Conservation (phyloP, 2,888 invertebrate species). For the Netelia virgata region DNA sequence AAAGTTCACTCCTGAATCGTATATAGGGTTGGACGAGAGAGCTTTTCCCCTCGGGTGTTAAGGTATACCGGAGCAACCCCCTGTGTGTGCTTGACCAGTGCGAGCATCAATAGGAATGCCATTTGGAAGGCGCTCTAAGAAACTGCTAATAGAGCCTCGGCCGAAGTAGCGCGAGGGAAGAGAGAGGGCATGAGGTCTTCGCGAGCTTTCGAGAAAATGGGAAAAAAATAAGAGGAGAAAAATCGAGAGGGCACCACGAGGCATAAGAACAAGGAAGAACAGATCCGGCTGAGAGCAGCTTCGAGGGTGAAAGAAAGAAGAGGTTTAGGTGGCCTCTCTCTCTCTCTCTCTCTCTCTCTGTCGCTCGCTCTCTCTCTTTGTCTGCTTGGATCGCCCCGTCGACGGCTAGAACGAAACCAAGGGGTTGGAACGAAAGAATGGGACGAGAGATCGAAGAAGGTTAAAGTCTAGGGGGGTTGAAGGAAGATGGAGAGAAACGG, state of each 20-base stretch:
- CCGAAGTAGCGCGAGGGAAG: conserved; percentile 25
- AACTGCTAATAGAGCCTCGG: conserved; percentile 82
- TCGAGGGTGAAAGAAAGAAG: conserved; percentile 46
- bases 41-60: conserved; percentile 76
- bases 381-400: conserved; percentile 27
- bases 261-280: conserved; percentile 61
- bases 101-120: conserved; percentile 82
- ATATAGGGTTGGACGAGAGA: conserved; percentile 69
- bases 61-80: conserved; percentile 72
- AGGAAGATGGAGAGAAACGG: conserved; percentile 65
- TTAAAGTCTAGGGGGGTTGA: conserved; percentile 57
- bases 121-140: conserved; percentile 82
- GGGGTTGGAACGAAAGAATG: conserved; percentile 58
- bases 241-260: conserved; percentile 54
- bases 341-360: conserved; percentile 17
- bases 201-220: conserved; percentile 29
- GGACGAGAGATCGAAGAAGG: conserved; percentile 40
- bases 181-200: conserved; percentile 32
- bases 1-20: conserved; percentile 77
- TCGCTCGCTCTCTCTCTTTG: conserved; percentile 8
- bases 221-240: conserved; percentile 56
- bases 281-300: conserved; percentile 24
- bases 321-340: conserved; percentile 14
- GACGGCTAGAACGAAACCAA: conserved; percentile 42
- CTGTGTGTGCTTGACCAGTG: conserved; percentile 60